phyloP scores from a whole-genome alignment of 2,113 vertebrate genomes.

The Lota lota region DNA sequence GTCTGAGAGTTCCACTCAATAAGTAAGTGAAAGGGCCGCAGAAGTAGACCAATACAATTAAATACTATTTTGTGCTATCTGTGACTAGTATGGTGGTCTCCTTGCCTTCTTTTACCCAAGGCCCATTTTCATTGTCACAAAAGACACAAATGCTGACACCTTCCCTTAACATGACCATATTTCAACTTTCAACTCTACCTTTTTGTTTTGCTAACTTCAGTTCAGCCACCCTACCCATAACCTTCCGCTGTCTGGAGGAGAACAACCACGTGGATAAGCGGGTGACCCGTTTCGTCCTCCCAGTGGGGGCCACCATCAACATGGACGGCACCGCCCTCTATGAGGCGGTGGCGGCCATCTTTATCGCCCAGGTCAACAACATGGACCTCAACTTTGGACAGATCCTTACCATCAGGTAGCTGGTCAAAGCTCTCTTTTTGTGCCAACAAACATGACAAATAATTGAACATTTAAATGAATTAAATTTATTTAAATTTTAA shows the following conservation, averaged over 20 bases:
- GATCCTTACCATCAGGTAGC: slow-evolving; percentile 97
- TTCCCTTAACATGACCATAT: no score
- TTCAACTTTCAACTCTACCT: no score
- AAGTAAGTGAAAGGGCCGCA: no score
- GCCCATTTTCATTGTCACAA: no score
- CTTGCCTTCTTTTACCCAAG: no score
- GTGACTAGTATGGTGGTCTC: no score
- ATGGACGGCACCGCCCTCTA: slow-evolving; percentile 97
- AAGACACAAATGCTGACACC: no score
- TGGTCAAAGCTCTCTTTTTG: background rate
- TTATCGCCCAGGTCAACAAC: slow-evolving; percentile 96
- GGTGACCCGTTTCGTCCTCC: slow-evolving; percentile 91
- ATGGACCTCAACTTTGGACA: slow-evolving; percentile 96
- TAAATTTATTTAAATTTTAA: background rate
- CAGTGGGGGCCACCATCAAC: slow-evolving; percentile 94
- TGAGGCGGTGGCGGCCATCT: slow-evolving; percentile 94
- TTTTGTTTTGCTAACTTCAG: slow-evolving; percentile 55
- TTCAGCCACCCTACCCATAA: slow-evolving; percentile 94
- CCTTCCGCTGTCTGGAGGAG: slow-evolving; percentile 94
- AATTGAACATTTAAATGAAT: background rate
- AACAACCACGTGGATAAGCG: slow-evolving; percentile 90
- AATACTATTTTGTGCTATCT: no score
- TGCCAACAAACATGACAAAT: no score
- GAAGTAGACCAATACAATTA: no score
- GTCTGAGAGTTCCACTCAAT: no score